Percentiles rank a stretch among this genome's conserved stretches.
Evolutionary conservation across 2,888 invertebrate species (phyloP).

Genomic region (Cosmopolites sordidus): DNA sequence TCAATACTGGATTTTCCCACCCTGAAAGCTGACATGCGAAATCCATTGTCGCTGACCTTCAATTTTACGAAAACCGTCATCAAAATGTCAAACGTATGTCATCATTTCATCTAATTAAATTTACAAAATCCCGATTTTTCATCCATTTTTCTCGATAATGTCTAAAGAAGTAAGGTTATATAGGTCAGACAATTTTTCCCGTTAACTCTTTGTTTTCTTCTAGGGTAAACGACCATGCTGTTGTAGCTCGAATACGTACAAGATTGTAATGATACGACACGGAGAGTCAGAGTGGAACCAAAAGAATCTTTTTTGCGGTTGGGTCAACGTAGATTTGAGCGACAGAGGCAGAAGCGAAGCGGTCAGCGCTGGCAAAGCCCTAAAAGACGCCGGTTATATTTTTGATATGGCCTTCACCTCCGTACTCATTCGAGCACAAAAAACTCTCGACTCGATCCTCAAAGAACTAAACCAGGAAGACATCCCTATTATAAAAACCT

Average conservation of each 20-base stretch:
- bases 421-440: conserved; percentile 70
- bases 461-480: conserved; percentile 63
- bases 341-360: conserved; percentile 68
- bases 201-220: too few species aligned
- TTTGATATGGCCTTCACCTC: conserved; percentile 83
- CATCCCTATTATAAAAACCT: conserved; percentile 66
- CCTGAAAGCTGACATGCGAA: too few species aligned
- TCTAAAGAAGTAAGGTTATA: too few species aligned
- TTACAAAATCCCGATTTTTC: too few species aligned
- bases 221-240: neutral
- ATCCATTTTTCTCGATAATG: too few species aligned
- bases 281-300: conserved; percentile 62
- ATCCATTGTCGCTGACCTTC: too few species aligned
- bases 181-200: too few species aligned
- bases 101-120: too few species aligned
- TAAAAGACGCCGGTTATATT: conserved; percentile 63
- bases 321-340: conserved; percentile 57
- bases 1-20: too few species aligned
- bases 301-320: conserved; percentile 58
- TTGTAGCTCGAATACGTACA: conserved; percentile 24
- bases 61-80: too few species aligned
- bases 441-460: conserved; percentile 66
- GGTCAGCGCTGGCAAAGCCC: conserved; percentile 64
- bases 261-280: conserved; percentile 53
- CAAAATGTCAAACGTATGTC: too few species aligned